Evolutionary conservation across 2,888 invertebrate species (phyloP).

Genomic region (Melanostoma mellinum): DNA sequence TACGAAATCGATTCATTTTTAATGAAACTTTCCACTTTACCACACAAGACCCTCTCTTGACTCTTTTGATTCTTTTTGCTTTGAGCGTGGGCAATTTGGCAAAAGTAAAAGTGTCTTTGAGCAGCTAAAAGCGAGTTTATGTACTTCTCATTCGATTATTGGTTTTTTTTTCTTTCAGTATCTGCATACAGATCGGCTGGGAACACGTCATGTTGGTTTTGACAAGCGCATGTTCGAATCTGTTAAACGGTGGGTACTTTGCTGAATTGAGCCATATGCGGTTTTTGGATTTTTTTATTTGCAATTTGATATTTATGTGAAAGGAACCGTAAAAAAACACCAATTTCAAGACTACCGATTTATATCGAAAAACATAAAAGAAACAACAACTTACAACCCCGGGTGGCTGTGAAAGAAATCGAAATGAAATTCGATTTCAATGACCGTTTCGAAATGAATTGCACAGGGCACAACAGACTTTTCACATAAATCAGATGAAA

Average conservation of each 20-base stretch:
- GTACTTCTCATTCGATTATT: background rate
- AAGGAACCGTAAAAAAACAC: background rate
- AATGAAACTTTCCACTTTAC: slow-evolving; percentile 15
- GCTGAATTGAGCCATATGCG: background rate
- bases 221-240: background rate
- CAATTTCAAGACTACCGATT: too few species aligned
- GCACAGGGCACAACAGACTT: slow-evolving; percentile 27
- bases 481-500: slow-evolving; percentile 39
- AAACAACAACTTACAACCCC: background rate
- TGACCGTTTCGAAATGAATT: slow-evolving; percentile 47
- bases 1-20: slow-evolving; percentile 40
- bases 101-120: slow-evolving; percentile 18
- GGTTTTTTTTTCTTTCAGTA: background rate
- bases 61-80: background rate
- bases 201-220: background rate
- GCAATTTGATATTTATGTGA: background rate
- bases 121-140: background rate
- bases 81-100: slow-evolving; percentile 17
- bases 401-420: background rate
- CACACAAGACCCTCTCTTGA: background rate
- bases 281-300: background rate
- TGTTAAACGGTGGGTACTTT: background rate
- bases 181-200: background rate
- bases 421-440: slow-evolving; percentile 25
- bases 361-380: background rate